Conservation (phyloP, 2,888 invertebrate genomes). For the Epirrita christyi region DNA sequence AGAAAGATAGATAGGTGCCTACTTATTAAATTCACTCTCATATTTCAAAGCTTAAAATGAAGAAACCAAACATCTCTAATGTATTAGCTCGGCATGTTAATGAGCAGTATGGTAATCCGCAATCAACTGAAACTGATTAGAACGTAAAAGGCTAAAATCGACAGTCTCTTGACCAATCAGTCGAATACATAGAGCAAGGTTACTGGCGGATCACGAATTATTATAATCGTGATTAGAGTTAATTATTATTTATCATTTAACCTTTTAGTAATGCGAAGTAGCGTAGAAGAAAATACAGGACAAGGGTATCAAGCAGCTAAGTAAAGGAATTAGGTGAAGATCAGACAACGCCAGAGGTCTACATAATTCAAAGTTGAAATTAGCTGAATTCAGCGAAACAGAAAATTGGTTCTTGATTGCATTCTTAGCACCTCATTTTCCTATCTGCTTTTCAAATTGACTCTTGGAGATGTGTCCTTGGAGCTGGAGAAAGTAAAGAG, state of each 20-base stretch:
- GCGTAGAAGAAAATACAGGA: constrained; percentile 7
- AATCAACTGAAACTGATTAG: constrained; percentile 26
- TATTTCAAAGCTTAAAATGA: too few relatives aligned
- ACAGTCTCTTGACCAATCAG: constrained; percentile 25
- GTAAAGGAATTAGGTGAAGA: background rate
- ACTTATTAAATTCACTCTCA: too few relatives aligned
- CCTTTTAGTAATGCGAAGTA: constrained; percentile 14
- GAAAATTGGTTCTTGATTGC: too few relatives aligned
- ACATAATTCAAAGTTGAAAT: too few relatives aligned
- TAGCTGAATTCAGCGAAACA: too few relatives aligned
- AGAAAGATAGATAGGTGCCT: too few relatives aligned
- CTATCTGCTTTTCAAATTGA: too few relatives aligned
- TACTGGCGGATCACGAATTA: constrained; percentile 15
- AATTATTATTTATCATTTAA: constrained; percentile 14
- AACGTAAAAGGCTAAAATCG: constrained; percentile 21
- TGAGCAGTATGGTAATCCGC: constrained; percentile 19
- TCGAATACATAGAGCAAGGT: constrained; percentile 18
- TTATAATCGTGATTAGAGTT: constrained; percentile 19
- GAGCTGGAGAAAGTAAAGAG: too few relatives aligned
- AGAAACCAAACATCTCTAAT: constrained; percentile 8
- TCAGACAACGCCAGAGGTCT: too few relatives aligned
- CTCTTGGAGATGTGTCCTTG: too few relatives aligned
- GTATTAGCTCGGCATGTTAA: constrained; percentile 5
- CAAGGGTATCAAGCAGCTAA: constrained; percentile 12
- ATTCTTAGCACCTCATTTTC: too few relatives aligned